These are phyloP conservation scores for Aegotheles bennettii DNA, from an alignment of 2,113 vertebrate species.

Conservation along the genomic window DNA sequence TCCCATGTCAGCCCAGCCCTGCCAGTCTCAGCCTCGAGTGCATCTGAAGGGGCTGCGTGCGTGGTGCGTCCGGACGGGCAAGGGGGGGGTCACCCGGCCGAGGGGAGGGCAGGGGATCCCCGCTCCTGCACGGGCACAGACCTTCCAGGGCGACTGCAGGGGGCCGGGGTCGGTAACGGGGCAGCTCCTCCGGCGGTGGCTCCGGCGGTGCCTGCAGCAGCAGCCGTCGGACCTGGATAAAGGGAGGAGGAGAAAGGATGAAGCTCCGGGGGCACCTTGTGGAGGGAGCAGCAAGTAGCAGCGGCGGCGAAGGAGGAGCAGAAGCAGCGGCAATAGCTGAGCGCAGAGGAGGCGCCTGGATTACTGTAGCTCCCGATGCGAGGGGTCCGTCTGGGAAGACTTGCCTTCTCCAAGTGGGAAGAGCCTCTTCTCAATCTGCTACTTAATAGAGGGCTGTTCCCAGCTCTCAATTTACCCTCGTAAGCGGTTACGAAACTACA, in stretches of 20 bases:
- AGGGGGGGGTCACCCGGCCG: neutral
- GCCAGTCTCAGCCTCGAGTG: neutral
- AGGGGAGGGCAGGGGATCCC: neutral
- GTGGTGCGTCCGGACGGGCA: neutral
- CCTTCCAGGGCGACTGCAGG: neutral
- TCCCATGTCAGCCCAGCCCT: neutral
- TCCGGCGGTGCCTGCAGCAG: neutral
- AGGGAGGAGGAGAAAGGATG: neutral
- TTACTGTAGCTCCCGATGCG: slow-evolving; percentile 34
- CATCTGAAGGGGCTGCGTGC: neutral
- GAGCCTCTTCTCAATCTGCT: slow-evolving; percentile 81
- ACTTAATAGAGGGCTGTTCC: slow-evolving; percentile 94
- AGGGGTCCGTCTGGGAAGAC: slow-evolving; percentile 71
- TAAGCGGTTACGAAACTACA: slow-evolving; percentile 85
- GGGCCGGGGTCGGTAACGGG: neutral
- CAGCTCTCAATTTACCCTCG: slow-evolving; percentile 82
- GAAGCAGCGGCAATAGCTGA: neutral
- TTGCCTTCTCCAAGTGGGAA: slow-evolving; percentile 84
- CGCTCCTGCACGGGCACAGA: slow-evolving; percentile 30
- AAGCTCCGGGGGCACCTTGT: slow-evolving; percentile 49
- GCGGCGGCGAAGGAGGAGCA: neutral
- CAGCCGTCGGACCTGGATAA: neutral
- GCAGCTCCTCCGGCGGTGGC: neutral
- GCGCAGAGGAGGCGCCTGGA: neutral
- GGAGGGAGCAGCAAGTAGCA: slow-evolving; percentile 30